These are phyloP conservation scores for Protobothrops flavoviridis DNA, from an alignment of 2,113 vertebrate genomes.

Conservation along the genomic window DNA sequence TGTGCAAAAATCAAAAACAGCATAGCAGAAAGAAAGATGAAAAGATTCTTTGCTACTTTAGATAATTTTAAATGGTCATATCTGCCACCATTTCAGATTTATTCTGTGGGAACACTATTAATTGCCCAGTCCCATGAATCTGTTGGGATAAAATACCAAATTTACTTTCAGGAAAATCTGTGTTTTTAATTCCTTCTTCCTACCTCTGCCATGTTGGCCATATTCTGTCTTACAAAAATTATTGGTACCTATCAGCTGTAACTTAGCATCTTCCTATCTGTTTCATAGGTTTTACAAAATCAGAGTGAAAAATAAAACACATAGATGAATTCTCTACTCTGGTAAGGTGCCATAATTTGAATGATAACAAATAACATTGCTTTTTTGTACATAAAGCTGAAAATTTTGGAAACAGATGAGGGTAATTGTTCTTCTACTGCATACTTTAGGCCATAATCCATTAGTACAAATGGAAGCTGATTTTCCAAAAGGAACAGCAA, in stretches of 20 bases:
- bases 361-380: not conserved
- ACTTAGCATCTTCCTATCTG: not conserved
- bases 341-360: not conserved
- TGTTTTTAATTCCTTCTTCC: not conserved
- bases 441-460: not conserved
- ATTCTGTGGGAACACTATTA: not conserved
- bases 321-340: not conserved
- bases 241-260: not conserved
- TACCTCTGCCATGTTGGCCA: not conserved
- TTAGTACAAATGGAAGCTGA: conserved; percentile 10
- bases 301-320: not conserved
- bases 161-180: not conserved
- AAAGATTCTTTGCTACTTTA: not conserved
- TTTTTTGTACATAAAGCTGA: not conserved
- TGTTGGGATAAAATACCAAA: not conserved
- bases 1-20: not conserved
- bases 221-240: not conserved
- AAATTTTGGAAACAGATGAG: not conserved
- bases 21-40: not conserved
- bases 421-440: not conserved
- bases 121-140: not conserved
- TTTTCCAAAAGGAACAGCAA: conserved; percentile 3
- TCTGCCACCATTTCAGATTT: not conserved
- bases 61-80: not conserved
- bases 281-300: not conserved